phyloP scores from a whole-genome alignment of 2,797 vertebrate species.

The Rhincodon typus region DNA sequence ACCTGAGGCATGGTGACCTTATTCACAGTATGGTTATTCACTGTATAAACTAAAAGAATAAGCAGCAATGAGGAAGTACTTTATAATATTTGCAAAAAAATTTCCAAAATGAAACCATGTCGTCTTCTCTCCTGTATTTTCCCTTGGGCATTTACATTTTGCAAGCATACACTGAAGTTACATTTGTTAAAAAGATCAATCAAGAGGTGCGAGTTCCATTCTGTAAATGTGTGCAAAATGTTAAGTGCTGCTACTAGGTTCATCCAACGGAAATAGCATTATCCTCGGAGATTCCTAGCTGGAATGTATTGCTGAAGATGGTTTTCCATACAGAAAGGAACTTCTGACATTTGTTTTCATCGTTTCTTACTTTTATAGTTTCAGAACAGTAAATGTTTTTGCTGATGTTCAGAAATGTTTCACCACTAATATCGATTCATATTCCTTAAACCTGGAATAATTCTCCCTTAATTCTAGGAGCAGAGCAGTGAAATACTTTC shows the following conservation, averaged over 20 bases:
- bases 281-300: background rate
- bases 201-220: background rate
- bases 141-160: background rate
- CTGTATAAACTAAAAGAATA: background rate
- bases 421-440: background rate
- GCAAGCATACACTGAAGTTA: background rate
- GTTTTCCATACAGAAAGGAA: background rate
- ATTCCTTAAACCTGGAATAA: background rate
- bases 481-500: background rate
- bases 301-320: background rate
- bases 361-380: background rate
- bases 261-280: background rate
- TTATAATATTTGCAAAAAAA: background rate
- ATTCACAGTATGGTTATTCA: background rate
- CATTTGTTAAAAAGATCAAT: background rate
- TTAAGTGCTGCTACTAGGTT: too few relatives aligned
- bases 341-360: background rate
- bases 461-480: background rate
- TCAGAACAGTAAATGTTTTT: background rate
- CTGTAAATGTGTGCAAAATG: background rate
- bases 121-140: background rate
- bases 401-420: background rate
- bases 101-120: background rate
- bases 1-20: too few relatives aligned
- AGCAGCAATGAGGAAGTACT: background rate